Evolutionary conservation across 2,797 vertebrate genomes (phyloP).

Genomic region (Pangasius sanitwongsei): DNA sequence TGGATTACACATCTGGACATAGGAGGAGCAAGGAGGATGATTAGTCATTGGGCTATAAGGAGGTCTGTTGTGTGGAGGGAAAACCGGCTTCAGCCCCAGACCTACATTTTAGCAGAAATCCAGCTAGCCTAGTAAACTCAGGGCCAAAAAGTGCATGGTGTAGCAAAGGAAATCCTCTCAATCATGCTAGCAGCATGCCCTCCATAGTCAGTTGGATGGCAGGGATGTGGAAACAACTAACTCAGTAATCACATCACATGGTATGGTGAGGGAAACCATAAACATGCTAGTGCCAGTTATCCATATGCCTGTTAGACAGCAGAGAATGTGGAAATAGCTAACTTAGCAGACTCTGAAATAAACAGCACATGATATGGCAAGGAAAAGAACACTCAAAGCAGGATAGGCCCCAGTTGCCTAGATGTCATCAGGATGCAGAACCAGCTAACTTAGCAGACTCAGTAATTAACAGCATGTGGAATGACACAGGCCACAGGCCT

Average conservation of each 20-base stretch:
- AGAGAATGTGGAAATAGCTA: background rate
- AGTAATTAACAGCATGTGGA: background rate
- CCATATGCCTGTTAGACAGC: background rate
- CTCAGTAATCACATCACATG: background rate
- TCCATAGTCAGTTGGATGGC: constrained; percentile 2
- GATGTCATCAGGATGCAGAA: background rate
- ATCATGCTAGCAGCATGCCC: background rate
- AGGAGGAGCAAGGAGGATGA: background rate
- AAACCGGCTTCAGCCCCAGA: background rate
- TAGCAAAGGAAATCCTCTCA: background rate
- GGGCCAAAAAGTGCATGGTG: background rate
- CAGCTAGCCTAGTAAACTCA: background rate
- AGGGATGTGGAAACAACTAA: background rate
- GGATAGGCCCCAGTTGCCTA: background rate
- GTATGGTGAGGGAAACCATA: background rate
- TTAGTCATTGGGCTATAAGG: background rate
- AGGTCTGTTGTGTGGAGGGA: background rate
- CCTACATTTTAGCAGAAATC: background rate
- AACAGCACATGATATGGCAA: constrained; percentile 1
- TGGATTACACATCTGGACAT: background rate
- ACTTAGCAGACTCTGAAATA: background rate
- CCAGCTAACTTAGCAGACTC: background rate
- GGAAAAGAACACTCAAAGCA: background rate
- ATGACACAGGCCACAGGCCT: background rate
- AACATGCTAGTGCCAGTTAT: background rate